These are phyloP conservation scores for Chondrosia reniformis DNA, from an alignment of 37 sponge, comb jelly and placozoan species.

Conservation along the genomic window DNA sequence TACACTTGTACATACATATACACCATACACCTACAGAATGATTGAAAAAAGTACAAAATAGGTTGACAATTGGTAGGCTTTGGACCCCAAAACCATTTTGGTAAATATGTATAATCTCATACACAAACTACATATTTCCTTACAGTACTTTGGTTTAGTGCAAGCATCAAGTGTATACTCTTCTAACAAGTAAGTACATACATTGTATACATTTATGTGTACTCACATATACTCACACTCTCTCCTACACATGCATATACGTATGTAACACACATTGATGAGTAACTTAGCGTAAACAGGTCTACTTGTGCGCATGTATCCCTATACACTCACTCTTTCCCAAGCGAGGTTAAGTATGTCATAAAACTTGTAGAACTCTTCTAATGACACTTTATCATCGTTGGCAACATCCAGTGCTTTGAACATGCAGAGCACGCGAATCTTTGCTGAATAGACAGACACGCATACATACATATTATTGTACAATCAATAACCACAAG, in stretches of 20 bases:
- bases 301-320: neutral
- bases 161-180: neutral
- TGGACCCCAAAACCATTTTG: no score
- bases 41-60: neutral
- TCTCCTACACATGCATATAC: neutral
- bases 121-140: no score
- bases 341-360: constrained; percentile 50
- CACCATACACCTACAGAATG: neutral
- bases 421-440: constrained; percentile 73
- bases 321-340: constrained; percentile 40
- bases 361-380: constrained; percentile 72
- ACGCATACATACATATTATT: no score
- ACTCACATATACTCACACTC: neutral
- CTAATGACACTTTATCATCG: constrained; percentile 8
- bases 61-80: neutral
- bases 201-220: neutral
- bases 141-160: neutral
- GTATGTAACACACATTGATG: neutral
- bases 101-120: no score
- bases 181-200: neutral
- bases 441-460: constrained; percentile 42
- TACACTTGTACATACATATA: neutral
- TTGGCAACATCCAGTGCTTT: constrained; percentile 52
- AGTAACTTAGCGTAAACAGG: neutral
- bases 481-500: no score